Evolutionary conservation across 2,888 invertebrate species (phyloP), one percentile per base, ranked within the genome.

Genomic region (Synergus gifuensis): DNA sequence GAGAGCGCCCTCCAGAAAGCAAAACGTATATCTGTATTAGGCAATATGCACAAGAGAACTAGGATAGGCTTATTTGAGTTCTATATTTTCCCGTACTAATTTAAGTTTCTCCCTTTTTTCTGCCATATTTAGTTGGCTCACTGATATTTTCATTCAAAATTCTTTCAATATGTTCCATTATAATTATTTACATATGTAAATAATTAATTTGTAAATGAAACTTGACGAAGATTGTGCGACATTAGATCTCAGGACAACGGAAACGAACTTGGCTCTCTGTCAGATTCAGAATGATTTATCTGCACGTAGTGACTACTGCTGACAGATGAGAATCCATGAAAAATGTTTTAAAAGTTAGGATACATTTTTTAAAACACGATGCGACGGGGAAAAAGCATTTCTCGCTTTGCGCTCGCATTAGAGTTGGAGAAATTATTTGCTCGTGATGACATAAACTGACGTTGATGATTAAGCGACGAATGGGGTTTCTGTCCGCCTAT

Each of bases 261-360:
- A 54, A 54, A 73, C n/a, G 5, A 73, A 54, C n/a, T 54, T 54
- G n/a, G 54, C 54, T 73, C 69, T 36, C 4, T 73, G 73, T 36
- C 49, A 22, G 28, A 28, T 18, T 36, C 4, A 49, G 54, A 36
- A 73, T 73, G 73, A 73, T 73, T 73, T 73, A 73, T 73, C 36
- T 49, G 2, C 49, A 1, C 36, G 28, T 46, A 69, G 44, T 69
- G 69, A 69, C 28, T 49, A 69, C 36, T 36, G n/a, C 49, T 73
- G 73, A 36, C 73, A 73, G 73, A 73, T 54, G 54, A 54, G 54
- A 73, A 73, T 54, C 36, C 73, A 54, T 73, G 73, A 54, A 36
- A 54, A 73, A 73, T 73, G 73, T n/a, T 28, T 36, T 73, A 16
- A 11, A 73, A 49, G 73, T 14, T 73, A n/a, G 16, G 49, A 73